Base-by-base conservation (phyloP, 2,888 invertebrate genomes). In the Hyppa rectilinea region DNA sequence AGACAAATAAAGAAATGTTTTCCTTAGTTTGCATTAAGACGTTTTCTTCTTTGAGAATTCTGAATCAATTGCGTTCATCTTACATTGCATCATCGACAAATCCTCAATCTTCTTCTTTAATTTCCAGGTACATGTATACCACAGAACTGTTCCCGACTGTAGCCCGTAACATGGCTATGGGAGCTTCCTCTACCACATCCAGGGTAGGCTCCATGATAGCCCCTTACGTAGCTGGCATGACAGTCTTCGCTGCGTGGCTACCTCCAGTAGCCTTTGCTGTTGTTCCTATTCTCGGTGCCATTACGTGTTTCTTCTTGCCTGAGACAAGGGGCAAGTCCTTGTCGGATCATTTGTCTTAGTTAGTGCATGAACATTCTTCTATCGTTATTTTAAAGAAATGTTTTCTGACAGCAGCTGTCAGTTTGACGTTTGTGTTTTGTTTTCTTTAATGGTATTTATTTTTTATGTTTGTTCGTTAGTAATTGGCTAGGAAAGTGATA, bases 131-230 rank as follows among this genome's bases (percentile, higher is more conserved):
- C 73, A 87, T 88, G 81, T 91, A 81, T 83, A 96, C 97, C 0
- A 94, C 96, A 49, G 97, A 97, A 89, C 92, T 97, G 81, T 97
- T 97, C 82, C 97, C 97, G 0, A 97, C 97, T 0, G 95, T 95
- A 31, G 88, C 96, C 49, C 91, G 97, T 69, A 96, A 97, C 84
- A 96, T 97, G 75, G 92, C 96, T 31, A 94, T 97, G 89, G 96
- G 96, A 3, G 94, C 94, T 6, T 96, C 96, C 80, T 97, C 97
- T 14, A 97, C 96, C 86, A 92, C 96, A 38, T 96, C 96, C 45
- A 92, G 97, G 64, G 90, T 96, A 43, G 97, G 97, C 23, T 96
- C 96, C 1, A 96, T 97, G 93, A 86, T 96, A 65, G 96, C 97
- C 7, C 97, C 97, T 2, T 97, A 97, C 88, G 95, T 96, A 62